Evolutionary conservation across 1,140 invertebrate genomes (phyloP), one percentile per base, ranked within the genome.

Genomic region (Solenopsis invicta): DNA sequence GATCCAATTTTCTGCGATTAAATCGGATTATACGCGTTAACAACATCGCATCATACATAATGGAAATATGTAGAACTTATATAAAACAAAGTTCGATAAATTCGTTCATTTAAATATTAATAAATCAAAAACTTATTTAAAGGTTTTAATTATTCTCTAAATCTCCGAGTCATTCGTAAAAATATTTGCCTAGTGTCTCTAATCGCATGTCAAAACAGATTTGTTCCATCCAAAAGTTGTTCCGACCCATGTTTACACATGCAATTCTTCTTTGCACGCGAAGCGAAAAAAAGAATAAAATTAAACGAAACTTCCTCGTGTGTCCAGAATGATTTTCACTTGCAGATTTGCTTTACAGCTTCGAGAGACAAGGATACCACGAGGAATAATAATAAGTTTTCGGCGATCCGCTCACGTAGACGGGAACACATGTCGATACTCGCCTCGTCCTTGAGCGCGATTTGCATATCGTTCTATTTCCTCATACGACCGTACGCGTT

Each of bases 401-500:
- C 2, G 66, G 18, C 52, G 61, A 82, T 86, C 64, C 13, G 54
- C 8, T 76, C 54, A 69, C 76, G 69, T 64, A 87, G 52, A 69
- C 12, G 24, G 10, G 48, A 81, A 84, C 77, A 76, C 24, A 75
- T 59, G 87, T 82, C 48, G 48, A 56, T 56, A 72, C 12, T 48
- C 24, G 3, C 24, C 54, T 75, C 34, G 76, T 84, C 89, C 87
- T 90, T 91, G 86, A 69, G 13, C 8, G 50, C 37, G 10, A 71
- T 74, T 81, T 52, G 48, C 72, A 82, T 56, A 78, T 34, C 18
- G 48, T 90, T 50, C 54, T 4, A 67, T 71, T 89, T 89, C 78
- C 86, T 76, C 12, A 56, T 78, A 9, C 62, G 3, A 21, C 6
- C 29, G 16, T 1, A 16, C 29, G 18, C 13, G 10, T 13, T 64